phyloP scores from a whole-genome alignment of 2,113 vertebrate species.

The Cryptoleucopteryx plumbea region DNA sequence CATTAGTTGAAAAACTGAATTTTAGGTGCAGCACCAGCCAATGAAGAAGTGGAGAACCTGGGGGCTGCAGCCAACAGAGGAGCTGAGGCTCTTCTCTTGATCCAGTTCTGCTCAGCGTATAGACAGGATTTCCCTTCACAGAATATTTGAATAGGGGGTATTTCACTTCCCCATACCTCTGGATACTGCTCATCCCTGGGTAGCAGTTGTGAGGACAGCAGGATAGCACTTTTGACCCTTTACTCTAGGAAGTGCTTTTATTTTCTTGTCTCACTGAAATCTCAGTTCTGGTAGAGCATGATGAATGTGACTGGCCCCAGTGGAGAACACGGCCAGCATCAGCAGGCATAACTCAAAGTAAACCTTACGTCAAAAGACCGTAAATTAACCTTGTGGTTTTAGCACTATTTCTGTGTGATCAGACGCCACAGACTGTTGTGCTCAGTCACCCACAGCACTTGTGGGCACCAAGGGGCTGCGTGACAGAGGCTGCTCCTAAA shows the following conservation, averaged over 20 bases:
- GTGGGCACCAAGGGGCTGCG: not conserved
- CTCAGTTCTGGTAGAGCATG: not conserved
- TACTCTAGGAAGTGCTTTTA: not conserved
- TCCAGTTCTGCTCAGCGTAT: not conserved
- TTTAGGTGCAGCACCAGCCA: not conserved
- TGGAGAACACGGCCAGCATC: not conserved
- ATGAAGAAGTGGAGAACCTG: not conserved
- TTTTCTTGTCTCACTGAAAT: not conserved
- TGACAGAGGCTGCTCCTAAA: not conserved
- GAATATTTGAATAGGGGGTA: not conserved
- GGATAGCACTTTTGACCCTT: not conserved
- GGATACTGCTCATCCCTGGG: not conserved
- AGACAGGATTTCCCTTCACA: not conserved
- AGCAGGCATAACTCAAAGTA: not conserved
- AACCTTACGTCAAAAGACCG: accelerated
- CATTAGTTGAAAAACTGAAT: not conserved
- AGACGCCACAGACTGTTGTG: not conserved
- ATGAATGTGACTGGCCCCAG: not conserved
- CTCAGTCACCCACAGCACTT: not conserved
- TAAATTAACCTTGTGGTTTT: not conserved
- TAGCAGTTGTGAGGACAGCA: not conserved
- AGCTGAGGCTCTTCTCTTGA: not conserved
- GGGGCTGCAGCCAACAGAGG: not conserved
- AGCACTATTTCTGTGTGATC: not conserved
- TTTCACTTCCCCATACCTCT: not conserved